Base-by-base conservation (phyloP, 2,888 invertebrate genomes). In the Mycogona germanica region DNA sequence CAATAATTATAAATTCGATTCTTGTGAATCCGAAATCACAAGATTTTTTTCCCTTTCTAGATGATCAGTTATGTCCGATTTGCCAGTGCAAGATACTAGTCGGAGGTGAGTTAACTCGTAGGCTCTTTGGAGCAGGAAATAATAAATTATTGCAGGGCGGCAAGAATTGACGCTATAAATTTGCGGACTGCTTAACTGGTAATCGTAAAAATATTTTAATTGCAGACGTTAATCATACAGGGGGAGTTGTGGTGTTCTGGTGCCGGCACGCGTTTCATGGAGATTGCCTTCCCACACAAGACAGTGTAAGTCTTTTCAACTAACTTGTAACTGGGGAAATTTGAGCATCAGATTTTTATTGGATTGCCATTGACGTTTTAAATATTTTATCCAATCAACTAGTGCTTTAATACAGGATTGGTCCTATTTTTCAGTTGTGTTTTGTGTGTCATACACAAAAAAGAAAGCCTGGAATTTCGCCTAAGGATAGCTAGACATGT, bases 191-290 rank as follows among this genome's bases (percentile, higher is more conserved):
- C n/a, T n/a, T n/a, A n/a, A n/a, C n/a, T n/a, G n/a, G n/a, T n/a
- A n/a, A n/a, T n/a, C n/a, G n/a, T n/a, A n/a, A n/a, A n/a, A n/a
- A n/a, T n/a, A n/a, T n/a, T n/a, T n/a, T n/a, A n/a, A n/a, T 70
- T 71, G 25, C 65, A 79, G 86, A 87, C 72, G 71, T 78, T 28
- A 75, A 79, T 0, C 76, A 78, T 55, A 78, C 81, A 28, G 80
- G 79, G 59, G 81, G 84, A 67, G 72, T 89, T 55, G 75, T 84
- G 61, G 79, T 87, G 53, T 95, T 89, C 68, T 85, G 85, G 67
- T 95, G 93, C 68, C 81, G 83, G 60, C 93, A 95, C 72, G 79
- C 82, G 7, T 93, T 91, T 70, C 93, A 93, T 68, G 81, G 83
- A 67, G 79, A 80, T 56, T 93, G 93, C 68, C 72, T 91, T 60